A percentile compares a stretch with the other conserved stretches of the same genome.
These are phyloP conservation scores for Rhinolophus ferrumequinum DNA, from an alignment of 2,113 vertebrate genomes.

Conservation along the genomic window DNA sequence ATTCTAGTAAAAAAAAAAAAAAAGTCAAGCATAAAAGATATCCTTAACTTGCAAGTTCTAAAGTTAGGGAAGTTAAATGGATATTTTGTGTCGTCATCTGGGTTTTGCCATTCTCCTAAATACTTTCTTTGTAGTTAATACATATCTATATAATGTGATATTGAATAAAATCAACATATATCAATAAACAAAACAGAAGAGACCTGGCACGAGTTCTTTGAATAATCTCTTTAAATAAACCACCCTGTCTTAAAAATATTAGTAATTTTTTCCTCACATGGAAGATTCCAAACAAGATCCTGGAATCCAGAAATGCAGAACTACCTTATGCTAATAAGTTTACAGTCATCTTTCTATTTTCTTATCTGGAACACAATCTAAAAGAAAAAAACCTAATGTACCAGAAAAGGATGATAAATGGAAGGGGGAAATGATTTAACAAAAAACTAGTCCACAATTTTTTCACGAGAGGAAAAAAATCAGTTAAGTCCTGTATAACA, in stretches of 20 bases:
- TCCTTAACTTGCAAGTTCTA: conserved; percentile 57
- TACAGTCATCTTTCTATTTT: conserved; percentile 81
- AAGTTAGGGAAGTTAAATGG: conserved; percentile 47
- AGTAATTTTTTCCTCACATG: conserved; percentile 71
- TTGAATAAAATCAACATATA: conserved; percentile 66
- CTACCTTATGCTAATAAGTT: conserved; percentile 45
- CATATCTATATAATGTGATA: conserved; percentile 45
- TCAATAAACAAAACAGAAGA: conserved; percentile 54
- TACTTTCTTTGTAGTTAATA: conserved; percentile 55
- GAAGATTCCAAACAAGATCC: conserved; percentile 76
- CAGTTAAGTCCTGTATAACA: conserved; percentile 28
- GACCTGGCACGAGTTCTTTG: conserved; percentile 25
- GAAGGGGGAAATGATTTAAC: conserved; percentile 58
- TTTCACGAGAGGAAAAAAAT: conserved; percentile 51
- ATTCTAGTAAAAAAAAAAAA: conserved; percentile 57
- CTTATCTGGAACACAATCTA: conserved; percentile 69
- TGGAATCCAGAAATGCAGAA: conserved; percentile 79
- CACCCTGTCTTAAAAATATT: conserved; percentile 71
- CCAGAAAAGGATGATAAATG: conserved; percentile 64
- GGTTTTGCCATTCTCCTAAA: conserved; percentile 36
- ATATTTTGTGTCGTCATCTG: background rate
- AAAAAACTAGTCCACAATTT: conserved; percentile 57
- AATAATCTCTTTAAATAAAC: conserved; percentile 71
- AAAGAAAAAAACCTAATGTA: conserved; percentile 74
- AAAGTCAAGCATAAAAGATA: conserved; percentile 60